Evolutionary conservation across 1,140 invertebrate species (phyloP).

Genomic region (Orchesella cincta): DNA sequence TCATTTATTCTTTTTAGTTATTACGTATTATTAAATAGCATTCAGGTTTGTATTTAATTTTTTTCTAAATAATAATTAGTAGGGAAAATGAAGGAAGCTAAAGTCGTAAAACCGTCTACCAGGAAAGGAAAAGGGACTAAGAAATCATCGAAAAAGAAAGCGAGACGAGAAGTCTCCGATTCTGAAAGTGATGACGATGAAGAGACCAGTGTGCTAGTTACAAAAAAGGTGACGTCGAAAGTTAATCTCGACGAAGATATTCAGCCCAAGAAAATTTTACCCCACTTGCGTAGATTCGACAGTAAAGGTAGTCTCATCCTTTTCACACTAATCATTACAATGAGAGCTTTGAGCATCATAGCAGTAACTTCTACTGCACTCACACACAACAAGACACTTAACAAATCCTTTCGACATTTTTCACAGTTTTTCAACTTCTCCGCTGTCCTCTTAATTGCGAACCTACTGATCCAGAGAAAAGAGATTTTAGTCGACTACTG

Average conservation of each 20-base stretch:
- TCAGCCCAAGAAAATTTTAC: constrained; percentile 38
- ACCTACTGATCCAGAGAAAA: too few relatives aligned
- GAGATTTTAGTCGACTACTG: not conserved
- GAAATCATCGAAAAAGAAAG: constrained; percentile 22
- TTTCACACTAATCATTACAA: constrained; percentile 35
- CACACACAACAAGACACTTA: too few relatives aligned
- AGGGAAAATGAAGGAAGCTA: not conserved
- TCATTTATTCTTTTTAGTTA: not conserved
- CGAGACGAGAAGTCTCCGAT: constrained; percentile 24
- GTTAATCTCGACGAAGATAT: constrained; percentile 26
- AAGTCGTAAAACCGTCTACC: not conserved
- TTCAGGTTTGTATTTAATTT: too few relatives aligned
- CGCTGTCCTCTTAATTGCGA: too few relatives aligned
- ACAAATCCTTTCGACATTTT: too few relatives aligned
- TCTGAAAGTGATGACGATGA: constrained; percentile 27
- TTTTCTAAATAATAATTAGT: too few relatives aligned
- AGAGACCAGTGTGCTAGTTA: not conserved
- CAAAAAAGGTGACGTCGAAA: not conserved
- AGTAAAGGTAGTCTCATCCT: constrained; percentile 38
- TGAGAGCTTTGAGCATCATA: not conserved
- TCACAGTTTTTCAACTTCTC: too few relatives aligned
- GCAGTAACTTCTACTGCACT: not conserved
- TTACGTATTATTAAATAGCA: too few relatives aligned
- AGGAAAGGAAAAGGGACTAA: not conserved
- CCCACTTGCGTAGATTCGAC: constrained; percentile 33